A percentile compares a stretch with the other conserved stretches of the same genome.
Conservation (phyloP, 2,888 invertebrate species). For the Oxystoma pomonae region DNA sequence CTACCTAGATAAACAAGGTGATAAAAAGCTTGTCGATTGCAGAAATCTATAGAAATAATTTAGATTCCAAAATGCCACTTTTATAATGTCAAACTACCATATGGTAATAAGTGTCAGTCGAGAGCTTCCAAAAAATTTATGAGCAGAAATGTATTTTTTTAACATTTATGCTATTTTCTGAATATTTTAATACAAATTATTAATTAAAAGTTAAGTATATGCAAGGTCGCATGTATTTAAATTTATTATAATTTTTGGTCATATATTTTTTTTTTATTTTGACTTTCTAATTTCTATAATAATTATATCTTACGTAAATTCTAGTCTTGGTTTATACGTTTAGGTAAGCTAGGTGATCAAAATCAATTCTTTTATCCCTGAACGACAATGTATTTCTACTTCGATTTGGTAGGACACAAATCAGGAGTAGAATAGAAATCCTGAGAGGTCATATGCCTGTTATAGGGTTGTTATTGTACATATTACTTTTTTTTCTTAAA, state of each 20-base stretch:
- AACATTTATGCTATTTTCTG: background rate
- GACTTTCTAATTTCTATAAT: background rate
- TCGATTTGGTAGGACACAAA: no score
- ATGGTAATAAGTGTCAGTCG: background rate
- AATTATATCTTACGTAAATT: no score
- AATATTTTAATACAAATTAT: background rate
- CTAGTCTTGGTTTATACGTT: no score
- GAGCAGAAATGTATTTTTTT: background rate
- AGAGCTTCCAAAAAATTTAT: background rate
- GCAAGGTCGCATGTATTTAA: background rate
- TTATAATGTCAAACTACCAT: background rate
- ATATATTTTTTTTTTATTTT: background rate
- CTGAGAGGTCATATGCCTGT: no score
- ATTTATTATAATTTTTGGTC: background rate
- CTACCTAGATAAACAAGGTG: no score
- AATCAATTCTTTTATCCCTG: no score
- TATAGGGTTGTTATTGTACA: no score
- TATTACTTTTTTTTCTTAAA: no score
- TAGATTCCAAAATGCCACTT: background rate
- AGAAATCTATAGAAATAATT: background rate
- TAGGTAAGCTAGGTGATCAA: no score
- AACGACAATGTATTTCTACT: no score
- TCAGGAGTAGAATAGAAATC: no score
- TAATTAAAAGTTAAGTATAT: background rate
- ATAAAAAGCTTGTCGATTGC: no score